Evolutionary conservation across 2,113 vertebrate genomes (phyloP), one percentile per base, ranked within the genome.

Genomic region (Pachypanchax playfairii): DNA sequence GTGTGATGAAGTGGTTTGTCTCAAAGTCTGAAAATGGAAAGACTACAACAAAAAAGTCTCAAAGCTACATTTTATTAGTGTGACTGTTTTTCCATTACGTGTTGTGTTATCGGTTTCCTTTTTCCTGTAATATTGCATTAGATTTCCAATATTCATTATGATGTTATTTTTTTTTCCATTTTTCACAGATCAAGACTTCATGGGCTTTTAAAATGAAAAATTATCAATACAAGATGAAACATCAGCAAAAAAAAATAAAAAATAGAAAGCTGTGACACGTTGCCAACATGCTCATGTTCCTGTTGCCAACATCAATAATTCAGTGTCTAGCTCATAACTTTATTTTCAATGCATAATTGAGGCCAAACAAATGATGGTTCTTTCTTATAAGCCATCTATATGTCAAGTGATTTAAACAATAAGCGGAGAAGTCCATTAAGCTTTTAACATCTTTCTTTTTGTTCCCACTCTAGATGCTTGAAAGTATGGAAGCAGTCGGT

Each of bases 241-340:
- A 84, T 90, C 87, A 88, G 89, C 85, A 83, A 58, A 77, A 79
- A 87, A 42, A 42, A 17, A 77, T 73, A 86, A 74, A 76, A 87
- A 17, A 42, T 15, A 74, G 73, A 86, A 77, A 55, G 49, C 47
- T 6, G 68, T 84, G 85, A 90, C 80, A 89, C 87, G 54, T 82
- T 85, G 85, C 84, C 84, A 88, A 83, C 73, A 78, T 76, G 70
- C 68, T 80, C 82, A 77, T 74, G 67, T 86, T 87, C 71, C 74
- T 41, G 69, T 67, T 87, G 85, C 87, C 87, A 88, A 85, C 87
- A 90, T 89, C 79, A 91, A 91, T 90, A 89, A 91, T 90, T 84
- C 85, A 87, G 58, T 80, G 84, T 80, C 65, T 51, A 79, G 82
- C 80, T 89, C 88, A 85, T 89, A 88, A 91, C 87, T 91, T 87